Evolutionary conservation across 1,140 invertebrate species (phyloP), one percentile per base, ranked within the genome.

Genomic region (Tribolium madens): DNA sequence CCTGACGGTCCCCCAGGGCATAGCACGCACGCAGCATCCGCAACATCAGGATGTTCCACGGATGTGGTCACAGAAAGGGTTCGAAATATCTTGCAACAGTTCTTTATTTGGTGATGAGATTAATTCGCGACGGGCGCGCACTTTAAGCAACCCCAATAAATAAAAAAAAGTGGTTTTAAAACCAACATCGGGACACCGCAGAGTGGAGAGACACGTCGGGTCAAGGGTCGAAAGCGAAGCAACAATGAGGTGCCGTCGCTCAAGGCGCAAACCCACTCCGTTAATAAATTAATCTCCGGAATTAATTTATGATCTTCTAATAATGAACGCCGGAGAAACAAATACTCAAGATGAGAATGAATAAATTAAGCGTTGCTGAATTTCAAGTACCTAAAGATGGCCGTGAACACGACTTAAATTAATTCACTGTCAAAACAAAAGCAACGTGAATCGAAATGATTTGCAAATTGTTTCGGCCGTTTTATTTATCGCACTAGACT

Each of bases 251-350:
- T 64, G 57, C 57, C 57, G 57, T 64, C 57, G 57, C 57, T 64
- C 57, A 64, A 52, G 69, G 69, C 69, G 69, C 47, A 52, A 26
- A 48, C 69, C 69, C 72, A 73, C 70, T 47, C 76, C 33, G 76
- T 50, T 78, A 78, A 78, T 75, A 78, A 75, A 78, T 78, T 78
- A 78, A 78, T 78, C 77, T 53, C 73, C 50, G 53, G 69, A 73
- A 76, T 79, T 79, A 79, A 79, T 79, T 79, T 79, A 79, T 76
- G 71, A 79, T 76, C 77, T 79, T 79, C 75, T 79, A 79, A 79
- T 79, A 79, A 79, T 71, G 77, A 79, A 79, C 75, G 57, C 53
- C 42, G 46, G 75, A 69, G 77, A 79, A 76, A 76, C 74, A 78
- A 78, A 78, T 76, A 78, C 57, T 76, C 53, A 60, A 70, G 74